Percentiles rank a stretch among this genome's conserved stretches.
These are phyloP conservation scores for Epicampocera succincta DNA, from an alignment of 2,888 invertebrate species.

Conservation along the genomic window DNA sequence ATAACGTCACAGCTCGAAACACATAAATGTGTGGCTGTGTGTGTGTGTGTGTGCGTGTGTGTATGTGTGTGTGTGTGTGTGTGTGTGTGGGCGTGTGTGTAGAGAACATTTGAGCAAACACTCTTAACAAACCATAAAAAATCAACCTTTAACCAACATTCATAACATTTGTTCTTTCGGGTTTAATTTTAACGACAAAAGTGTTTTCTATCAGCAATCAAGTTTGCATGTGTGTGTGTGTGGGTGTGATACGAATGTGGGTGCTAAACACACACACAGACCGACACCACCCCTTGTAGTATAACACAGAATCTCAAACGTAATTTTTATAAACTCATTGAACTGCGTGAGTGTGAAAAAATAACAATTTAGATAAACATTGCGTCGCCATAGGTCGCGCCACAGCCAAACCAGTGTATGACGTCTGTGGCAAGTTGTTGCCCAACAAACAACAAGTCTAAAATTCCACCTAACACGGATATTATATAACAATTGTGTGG, in stretches of 20 bases:
- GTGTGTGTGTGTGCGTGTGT: no score
- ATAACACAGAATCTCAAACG: conserved; percentile 80
- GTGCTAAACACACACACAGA: conserved; percentile 1
- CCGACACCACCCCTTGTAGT: conserved; percentile 9
- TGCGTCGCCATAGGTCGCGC: conserved; percentile 75
- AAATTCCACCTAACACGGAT: no score
- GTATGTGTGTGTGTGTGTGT: not conserved
- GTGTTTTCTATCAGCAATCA: no score
- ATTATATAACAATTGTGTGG: no score
- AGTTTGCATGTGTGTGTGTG: not conserved
- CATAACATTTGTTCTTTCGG: conserved; percentile 58
- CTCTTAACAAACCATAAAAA: conserved; percentile 31
- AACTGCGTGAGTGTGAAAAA: conserved; percentile 82
- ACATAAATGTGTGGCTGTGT: no score
- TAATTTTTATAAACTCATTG: conserved; percentile 82
- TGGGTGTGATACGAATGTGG: no score
- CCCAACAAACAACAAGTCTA: not conserved
- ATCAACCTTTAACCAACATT: conserved; percentile 48
- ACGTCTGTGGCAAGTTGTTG: conserved; percentile 44
- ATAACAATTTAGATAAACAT: conserved; percentile 82
- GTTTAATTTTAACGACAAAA: conserved; percentile 46
- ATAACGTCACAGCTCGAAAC: no score
- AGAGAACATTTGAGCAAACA: not conserved
- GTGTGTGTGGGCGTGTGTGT: not conserved
- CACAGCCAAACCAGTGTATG: conserved; percentile 65